phyloP scores from a whole-genome alignment of 2,113 vertebrate genomes.

The Sakesphorus luctuosus region DNA sequence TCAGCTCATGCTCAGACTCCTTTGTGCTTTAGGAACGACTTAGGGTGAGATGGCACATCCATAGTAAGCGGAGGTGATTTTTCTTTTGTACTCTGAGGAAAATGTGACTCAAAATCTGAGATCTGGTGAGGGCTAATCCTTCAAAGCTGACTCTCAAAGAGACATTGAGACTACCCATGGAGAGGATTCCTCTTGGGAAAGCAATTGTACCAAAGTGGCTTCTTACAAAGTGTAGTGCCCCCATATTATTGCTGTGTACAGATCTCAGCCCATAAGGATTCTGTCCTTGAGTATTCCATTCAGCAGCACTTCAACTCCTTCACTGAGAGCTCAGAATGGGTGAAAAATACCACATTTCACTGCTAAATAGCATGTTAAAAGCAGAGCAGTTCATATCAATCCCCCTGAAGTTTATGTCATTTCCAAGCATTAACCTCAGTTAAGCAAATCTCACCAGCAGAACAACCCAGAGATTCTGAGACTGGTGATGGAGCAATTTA shows the following conservation, averaged over 20 bases:
- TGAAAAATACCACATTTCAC: background rate
- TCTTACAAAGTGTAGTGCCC: background rate
- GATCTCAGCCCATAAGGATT: background rate
- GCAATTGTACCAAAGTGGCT: background rate
- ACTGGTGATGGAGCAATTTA: background rate
- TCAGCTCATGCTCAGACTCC: background rate
- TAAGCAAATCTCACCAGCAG: background rate
- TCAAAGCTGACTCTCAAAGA: background rate
- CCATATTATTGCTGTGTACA: background rate
- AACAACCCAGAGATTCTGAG: background rate
- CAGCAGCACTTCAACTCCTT: background rate
- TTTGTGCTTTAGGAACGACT: background rate
- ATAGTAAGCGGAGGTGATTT: background rate
- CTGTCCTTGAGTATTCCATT: background rate
- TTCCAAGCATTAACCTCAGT: background rate
- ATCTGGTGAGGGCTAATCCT: background rate
- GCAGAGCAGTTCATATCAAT: background rate
- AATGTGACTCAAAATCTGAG: background rate
- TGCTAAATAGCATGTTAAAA: background rate
- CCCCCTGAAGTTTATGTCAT: background rate
- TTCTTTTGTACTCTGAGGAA: background rate
- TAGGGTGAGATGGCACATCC: background rate
- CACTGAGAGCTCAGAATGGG: background rate
- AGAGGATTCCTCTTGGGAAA: background rate
- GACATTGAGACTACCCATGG: background rate